Evolutionary conservation across 2,113 vertebrate species (phyloP), one percentile per base, ranked within the genome.

Genomic region (Himantopus leucocephalus): DNA sequence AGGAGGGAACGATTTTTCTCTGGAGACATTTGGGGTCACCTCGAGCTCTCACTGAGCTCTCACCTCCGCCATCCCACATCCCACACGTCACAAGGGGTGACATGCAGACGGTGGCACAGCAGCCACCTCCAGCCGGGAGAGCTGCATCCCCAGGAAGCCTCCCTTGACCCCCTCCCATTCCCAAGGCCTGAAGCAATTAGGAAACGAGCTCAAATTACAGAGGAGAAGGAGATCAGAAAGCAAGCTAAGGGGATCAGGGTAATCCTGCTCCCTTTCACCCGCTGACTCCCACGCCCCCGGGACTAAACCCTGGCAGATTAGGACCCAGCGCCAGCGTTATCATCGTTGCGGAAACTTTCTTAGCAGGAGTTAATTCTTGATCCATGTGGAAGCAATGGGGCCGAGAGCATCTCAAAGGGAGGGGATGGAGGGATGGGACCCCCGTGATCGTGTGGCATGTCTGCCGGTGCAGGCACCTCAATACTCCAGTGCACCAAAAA

Each of bases 161-260:
- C 45, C 55, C 15, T 39, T 20, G 47, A 41, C 8, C 14, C 26
- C 17, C 24, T 81, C 60, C n/a, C 22, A 19, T 93, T 93, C 66
- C 56, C 52, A 59, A 48, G 29, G 53, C 73, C 78, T 62, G 59
- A 84, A 92, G 78, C 73, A 95, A 73, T 62, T 90, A 94, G 67
- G 58, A 29, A 48, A 68, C 4, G 2, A 77, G 45, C 71, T 88
- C 80, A 55, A 91, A 78, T 70, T 91, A 95, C 73, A 91, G 66
- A 90, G 92, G 37, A 92, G 60, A 73, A 66, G 60, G 52, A 74
- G 82, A 94, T 83, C 63, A 96, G 55, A 93, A 79, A 92, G 77
- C 70, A 88, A 92, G 43, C 55, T 85, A 89, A 88, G 37, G 88
- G 34, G 87, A 96, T 92, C 73, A 39, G 41, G 27, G 53, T 83